These are phyloP conservation scores for Zaprionus taronus DNA, from an alignment of 1,140 invertebrate species.

Conservation along the genomic window DNA sequence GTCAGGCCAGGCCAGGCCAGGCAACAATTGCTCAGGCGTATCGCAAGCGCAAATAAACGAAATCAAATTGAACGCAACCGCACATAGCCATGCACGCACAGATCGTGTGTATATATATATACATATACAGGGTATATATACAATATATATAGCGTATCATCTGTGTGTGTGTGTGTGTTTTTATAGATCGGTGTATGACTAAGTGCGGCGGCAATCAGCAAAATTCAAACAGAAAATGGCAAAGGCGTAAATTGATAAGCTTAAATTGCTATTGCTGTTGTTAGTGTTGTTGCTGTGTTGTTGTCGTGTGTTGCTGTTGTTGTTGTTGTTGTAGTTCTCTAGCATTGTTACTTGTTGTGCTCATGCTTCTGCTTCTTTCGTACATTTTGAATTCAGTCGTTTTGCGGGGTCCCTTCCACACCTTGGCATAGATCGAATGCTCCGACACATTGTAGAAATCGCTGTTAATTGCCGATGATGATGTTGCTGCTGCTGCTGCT, in stretches of 20 bases:
- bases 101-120: not conserved
- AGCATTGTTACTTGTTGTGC: constrained; percentile 9
- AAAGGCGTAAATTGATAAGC: constrained; percentile 36
- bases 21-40: constrained; percentile 14
- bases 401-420: constrained; percentile 84
- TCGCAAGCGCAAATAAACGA: constrained; percentile 5
- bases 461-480: constrained; percentile 27
- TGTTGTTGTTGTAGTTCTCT: constrained; percentile 4
- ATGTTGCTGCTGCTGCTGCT: constrained; percentile 29
- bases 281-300: not conserved
- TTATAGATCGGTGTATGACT: constrained; percentile 16
- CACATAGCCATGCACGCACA: not conserved
- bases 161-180: not conserved
- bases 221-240: constrained; percentile 12
- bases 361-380: constrained; percentile 23
- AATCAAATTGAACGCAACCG: constrained; percentile 5
- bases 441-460: constrained; percentile 64
- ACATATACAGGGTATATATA: not conserved
- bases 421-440: constrained; percentile 83
- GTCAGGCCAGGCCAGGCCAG: not conserved
- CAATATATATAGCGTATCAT: not conserved
- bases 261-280: constrained; percentile 3
- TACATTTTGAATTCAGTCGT: constrained; percentile 84
- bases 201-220: constrained; percentile 6
- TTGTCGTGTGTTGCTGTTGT: not conserved